phyloP scores from a whole-genome alignment of 1,140 invertebrate species.

The Stenopsyche tienmushanensis region DNA sequence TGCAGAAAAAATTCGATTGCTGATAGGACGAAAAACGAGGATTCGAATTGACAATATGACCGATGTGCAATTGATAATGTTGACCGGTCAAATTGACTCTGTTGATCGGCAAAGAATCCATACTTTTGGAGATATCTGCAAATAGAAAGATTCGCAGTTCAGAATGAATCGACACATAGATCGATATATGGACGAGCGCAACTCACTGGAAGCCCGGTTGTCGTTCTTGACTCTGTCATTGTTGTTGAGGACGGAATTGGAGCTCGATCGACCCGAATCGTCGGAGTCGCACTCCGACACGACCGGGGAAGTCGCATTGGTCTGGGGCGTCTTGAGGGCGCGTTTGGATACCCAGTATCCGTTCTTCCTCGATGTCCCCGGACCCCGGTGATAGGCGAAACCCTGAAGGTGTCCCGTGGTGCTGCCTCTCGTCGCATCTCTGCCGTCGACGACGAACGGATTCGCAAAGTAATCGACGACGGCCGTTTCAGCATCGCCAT shows the following conservation, averaged over 20 bases:
- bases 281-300: conserved; percentile 51
- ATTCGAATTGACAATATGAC: background rate
- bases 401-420: conserved; percentile 43
- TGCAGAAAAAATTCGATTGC: conserved; percentile 21
- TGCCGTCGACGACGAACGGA: background rate
- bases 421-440: conserved; percentile 9
- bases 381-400: conserved; percentile 39
- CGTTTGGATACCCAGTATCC: conserved; percentile 22
- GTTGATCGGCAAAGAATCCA: background rate
- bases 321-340: background rate
- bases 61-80: conserved; percentile 1
- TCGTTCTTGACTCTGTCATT: conserved; percentile 40
- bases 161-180: too few species aligned
- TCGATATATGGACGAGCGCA: too few species aligned
- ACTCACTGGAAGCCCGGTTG: too few species aligned
- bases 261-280: conserved; percentile 54
- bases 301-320: background rate
- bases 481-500: background rate
- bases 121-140: background rate
- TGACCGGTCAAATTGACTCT: background rate
- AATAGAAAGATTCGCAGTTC: too few species aligned
- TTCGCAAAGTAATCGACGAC: conserved; percentile 20
- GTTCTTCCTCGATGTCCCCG: background rate
- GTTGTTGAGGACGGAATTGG: conserved; percentile 51
- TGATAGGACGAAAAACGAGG: conserved; percentile 10